Base-by-base conservation (phyloP, 2,113 vertebrate genomes). In the Orthonyx spaldingii region DNA sequence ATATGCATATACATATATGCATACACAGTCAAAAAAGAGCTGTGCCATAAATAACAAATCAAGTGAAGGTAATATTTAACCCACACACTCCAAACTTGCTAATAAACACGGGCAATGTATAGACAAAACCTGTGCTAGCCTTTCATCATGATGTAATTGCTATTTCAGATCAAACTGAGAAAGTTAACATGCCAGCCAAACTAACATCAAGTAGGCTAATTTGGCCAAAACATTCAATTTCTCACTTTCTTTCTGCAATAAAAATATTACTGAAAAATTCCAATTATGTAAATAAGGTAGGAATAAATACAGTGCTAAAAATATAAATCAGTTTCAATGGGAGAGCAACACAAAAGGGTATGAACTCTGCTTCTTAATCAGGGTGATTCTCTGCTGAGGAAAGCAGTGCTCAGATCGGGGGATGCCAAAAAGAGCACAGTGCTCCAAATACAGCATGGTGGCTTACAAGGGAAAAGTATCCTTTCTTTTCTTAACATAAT, bases 11-110 rank as follows among this genome's bases (percentile, higher is more conserved):
- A 83, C 70, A 80, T 47, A 74, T 41, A 85, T 47, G 30, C 24
- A 63, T 11, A 63, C 46, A 85, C 56, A 90, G 76, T 95, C 81
- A 86, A 87, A 96, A 97, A 97, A 94, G 59, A 93, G 32, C 81
- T 76, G 46, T 89, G 84, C 90, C 84, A 95, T 93, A 96, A 97
- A 96, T 89, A 94, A 97, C 93, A 97, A 97, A 96, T 96, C 84
- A 81, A 87, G 22, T 32, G 71, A 90, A 90, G 81, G 71, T 41
- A 88, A 55, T 71, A 86, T 77, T 88, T 96, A 86, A 89, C 46
- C 57, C 83, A 1, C 55, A n/a, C 52, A 59, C 55, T 24, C 71
- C 64, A 74, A 94, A 82, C 32, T 70, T 61, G 65, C 83, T 81
- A 96, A 96, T 95, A 97, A 97, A 97, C 91, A 95, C 7, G 7